These are phyloP conservation scores for Iguana delicatissima DNA, from an alignment of 2,797 vertebrate species.

Conservation along the genomic window DNA sequence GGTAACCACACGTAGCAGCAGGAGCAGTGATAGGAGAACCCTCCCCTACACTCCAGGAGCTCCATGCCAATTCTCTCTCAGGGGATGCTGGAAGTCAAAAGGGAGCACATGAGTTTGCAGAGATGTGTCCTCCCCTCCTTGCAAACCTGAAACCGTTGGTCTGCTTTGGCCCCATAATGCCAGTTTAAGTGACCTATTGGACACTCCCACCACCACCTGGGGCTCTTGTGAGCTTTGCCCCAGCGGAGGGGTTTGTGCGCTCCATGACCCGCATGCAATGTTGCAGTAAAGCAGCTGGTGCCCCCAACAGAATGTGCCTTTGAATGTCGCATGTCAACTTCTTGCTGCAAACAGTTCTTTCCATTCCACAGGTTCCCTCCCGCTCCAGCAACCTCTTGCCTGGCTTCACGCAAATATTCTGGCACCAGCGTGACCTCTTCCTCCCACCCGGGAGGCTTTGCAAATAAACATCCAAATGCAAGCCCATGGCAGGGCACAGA, in stretches of 20 bases:
- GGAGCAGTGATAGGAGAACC: no score
- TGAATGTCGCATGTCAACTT: not conserved
- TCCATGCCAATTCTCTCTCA: not conserved
- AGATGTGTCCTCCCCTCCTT: not conserved
- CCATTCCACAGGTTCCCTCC: not conserved
- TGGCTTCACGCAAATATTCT: not conserved
- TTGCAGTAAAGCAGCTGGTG: not conserved
- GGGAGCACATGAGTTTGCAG: not conserved
- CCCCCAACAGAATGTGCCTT: no score
- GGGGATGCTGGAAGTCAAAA: no score
- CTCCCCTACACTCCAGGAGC: no score
- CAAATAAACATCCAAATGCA: not conserved
- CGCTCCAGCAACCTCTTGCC: no score
- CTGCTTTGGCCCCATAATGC: not conserved
- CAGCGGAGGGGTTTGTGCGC: not conserved
- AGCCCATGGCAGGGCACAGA: not conserved
- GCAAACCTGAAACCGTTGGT: not conserved
- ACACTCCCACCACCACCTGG: not conserved
- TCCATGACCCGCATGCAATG: not conserved
- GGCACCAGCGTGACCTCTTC: not conserved
- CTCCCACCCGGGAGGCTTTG: not conserved
- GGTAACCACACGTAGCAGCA: not conserved
- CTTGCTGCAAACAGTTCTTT: no score
- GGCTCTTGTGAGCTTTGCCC: not conserved
- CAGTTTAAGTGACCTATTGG: not conserved